phyloP scores from a whole-genome alignment of 2,888 invertebrate species.

The Nudaria mundana region DNA sequence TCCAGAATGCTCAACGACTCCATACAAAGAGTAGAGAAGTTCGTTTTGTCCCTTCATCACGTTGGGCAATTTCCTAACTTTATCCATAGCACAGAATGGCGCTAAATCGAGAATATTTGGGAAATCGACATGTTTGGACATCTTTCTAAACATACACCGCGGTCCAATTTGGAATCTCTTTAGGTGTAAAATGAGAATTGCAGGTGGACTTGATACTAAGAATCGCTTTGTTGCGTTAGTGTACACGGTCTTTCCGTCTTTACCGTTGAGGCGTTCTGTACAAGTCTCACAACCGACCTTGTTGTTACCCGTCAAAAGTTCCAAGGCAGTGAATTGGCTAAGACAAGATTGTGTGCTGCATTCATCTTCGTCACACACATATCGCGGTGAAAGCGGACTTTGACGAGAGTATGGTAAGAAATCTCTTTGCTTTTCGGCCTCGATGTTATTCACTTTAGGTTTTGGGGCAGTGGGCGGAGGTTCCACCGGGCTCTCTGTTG shows the following conservation, averaged over 20 bases:
- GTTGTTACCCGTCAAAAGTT: slow-evolving; percentile 94
- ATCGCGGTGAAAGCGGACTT: slow-evolving; percentile 83
- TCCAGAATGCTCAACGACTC: slow-evolving; percentile 97
- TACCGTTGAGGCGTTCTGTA: slow-evolving; percentile 86
- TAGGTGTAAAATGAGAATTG: slow-evolving; percentile 95
- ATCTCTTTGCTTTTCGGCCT: slow-evolving; percentile 57
- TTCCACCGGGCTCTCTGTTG: slow-evolving; percentile 36
- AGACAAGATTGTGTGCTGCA: slow-evolving; percentile 94
- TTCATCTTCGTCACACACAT: slow-evolving; percentile 88
- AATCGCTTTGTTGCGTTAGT: slow-evolving; percentile 92
- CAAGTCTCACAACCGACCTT: slow-evolving; percentile 96
- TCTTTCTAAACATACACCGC: slow-evolving; percentile 88
- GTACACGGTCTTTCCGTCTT: slow-evolving; percentile 87
- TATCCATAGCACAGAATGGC: slow-evolving; percentile 91
- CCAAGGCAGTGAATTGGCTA: slow-evolving; percentile 94
- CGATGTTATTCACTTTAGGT: slow-evolving; percentile 53
- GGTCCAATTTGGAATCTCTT: slow-evolving; percentile 95
- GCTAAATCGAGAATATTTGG: slow-evolving; percentile 92
- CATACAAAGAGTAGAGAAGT: slow-evolving; percentile 94
- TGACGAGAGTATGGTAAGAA: slow-evolving; percentile 56
- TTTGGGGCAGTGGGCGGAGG: slow-evolving; percentile 46
- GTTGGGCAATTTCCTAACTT: slow-evolving; percentile 82
- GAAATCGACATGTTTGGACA: slow-evolving; percentile 93
- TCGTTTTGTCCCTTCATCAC: slow-evolving; percentile 83
- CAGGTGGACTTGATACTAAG: slow-evolving; percentile 94